Evolutionary conservation across 2,113 vertebrate species (phyloP).

Genomic region (Salvator merianae): DNA sequence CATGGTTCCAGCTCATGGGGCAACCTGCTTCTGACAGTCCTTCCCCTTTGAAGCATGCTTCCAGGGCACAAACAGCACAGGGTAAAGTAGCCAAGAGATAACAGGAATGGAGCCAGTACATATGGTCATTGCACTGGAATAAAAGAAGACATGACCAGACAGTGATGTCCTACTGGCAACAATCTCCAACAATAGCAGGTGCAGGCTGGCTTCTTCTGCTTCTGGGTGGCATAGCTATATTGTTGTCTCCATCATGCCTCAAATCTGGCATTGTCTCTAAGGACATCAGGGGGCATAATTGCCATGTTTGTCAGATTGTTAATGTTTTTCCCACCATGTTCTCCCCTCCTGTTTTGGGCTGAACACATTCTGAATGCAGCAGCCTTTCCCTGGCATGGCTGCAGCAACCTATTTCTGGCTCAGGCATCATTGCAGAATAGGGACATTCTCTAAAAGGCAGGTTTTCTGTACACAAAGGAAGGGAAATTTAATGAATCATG

Average conservation of each 20-base stretch:
- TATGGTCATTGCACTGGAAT: neutral
- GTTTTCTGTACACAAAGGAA: constrained; percentile 1
- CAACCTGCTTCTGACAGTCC: too few relatives aligned
- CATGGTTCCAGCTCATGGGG: too few relatives aligned
- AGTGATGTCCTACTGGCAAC: neutral
- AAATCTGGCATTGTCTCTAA: neutral
- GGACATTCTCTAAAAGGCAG: neutral
- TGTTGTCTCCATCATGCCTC: neutral
- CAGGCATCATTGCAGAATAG: neutral
- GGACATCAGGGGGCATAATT: neutral
- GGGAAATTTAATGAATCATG: constrained; percentile 31
- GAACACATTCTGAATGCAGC: neutral
- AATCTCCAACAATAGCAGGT: neutral
- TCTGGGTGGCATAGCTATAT: neutral
- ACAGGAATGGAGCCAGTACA: neutral
- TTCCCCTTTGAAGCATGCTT: neutral
- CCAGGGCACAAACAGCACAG: neutral
- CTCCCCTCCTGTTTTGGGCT: neutral
- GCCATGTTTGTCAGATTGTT: neutral
- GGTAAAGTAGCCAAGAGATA: neutral
- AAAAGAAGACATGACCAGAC: too few relatives aligned
- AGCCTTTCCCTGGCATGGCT: constrained; percentile 8
- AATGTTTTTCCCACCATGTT: neutral
- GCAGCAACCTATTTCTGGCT: neutral
- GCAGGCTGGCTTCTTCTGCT: neutral